Conservation (phyloP, 64 coral and sea anemone genomes). For the Hydrozoanthus tunicans region DNA sequence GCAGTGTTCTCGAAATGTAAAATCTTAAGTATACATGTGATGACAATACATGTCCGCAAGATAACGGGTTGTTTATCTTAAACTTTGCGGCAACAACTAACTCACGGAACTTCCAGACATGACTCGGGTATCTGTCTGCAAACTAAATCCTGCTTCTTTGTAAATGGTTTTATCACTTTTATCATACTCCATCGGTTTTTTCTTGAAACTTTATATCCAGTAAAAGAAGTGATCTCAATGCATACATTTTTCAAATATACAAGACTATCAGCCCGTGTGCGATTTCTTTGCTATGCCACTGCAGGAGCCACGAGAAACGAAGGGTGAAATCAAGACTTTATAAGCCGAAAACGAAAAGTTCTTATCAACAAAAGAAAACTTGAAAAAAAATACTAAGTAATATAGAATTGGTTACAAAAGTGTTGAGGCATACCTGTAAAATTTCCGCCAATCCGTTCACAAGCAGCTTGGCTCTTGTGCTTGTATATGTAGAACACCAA, state of each 20-base stretch:
- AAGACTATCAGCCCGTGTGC: neutral
- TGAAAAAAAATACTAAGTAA: neutral
- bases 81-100: constrained; percentile 1
- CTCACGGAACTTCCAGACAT: constrained; percentile 48
- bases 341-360: neutral
- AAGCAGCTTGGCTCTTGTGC: constrained; percentile 11
- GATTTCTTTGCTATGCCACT: neutral
- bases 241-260: neutral
- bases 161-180: constrained; percentile 3
- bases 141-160: constrained; percentile 14
- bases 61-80: constrained; percentile 60
- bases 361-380: neutral
- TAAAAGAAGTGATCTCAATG: neutral
- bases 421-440: constrained; percentile 36
- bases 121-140: constrained; percentile 37
- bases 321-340: constrained; percentile 1
- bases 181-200: neutral
- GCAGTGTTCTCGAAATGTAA: constrained; percentile 10
- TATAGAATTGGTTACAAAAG: neutral
- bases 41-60: constrained; percentile 52
- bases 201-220: neutral
- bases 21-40: constrained; percentile 47
- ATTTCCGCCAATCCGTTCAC: constrained; percentile 1
- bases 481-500: constrained; percentile 25
- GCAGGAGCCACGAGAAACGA: neutral